Evolutionary conservation across 2,797 vertebrate species (phyloP).

Genomic region (Iguana delicatissima): DNA sequence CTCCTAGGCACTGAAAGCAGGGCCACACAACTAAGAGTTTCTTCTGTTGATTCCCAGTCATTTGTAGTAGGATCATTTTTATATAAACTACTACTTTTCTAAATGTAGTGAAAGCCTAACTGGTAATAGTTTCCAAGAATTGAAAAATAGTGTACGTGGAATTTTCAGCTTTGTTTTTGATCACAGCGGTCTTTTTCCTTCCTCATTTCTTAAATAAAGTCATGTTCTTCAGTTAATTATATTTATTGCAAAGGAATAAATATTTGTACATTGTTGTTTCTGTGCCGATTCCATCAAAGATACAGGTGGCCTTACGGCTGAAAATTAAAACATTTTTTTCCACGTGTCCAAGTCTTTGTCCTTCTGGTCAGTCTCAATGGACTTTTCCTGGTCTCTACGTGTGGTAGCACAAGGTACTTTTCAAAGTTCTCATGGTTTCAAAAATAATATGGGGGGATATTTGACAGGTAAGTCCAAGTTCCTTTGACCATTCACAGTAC

Average conservation of each 20-base stretch:
- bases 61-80: conserved; percentile 71
- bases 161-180: conserved; percentile 37
- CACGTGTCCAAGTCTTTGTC: not conserved
- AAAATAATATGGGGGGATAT: not conserved
- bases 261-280: not conserved
- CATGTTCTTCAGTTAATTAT: conserved; percentile 44
- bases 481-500: not conserved
- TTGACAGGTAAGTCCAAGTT: no score
- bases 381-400: not conserved
- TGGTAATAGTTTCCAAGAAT: conserved; percentile 69
- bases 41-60: conserved; percentile 42
- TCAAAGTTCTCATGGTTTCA: not conserved
- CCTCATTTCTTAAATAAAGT: conserved; percentile 49
- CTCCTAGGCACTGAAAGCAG: not conserved
- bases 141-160: conserved; percentile 57
- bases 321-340: not conserved
- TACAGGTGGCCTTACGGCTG: not conserved
- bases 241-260: conserved; percentile 71
- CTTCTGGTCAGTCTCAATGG: not conserved
- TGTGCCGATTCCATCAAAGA: no score
- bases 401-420: not conserved
- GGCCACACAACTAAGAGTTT: not conserved
- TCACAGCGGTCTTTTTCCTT: conserved; percentile 36
- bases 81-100: conserved; percentile 62
- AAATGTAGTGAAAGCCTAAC: conserved; percentile 71